Evolutionary conservation across 2,113 vertebrate genomes (phyloP), one percentile per base, ranked within the genome.

Genomic region (Potamarius usumacintae): DNA sequence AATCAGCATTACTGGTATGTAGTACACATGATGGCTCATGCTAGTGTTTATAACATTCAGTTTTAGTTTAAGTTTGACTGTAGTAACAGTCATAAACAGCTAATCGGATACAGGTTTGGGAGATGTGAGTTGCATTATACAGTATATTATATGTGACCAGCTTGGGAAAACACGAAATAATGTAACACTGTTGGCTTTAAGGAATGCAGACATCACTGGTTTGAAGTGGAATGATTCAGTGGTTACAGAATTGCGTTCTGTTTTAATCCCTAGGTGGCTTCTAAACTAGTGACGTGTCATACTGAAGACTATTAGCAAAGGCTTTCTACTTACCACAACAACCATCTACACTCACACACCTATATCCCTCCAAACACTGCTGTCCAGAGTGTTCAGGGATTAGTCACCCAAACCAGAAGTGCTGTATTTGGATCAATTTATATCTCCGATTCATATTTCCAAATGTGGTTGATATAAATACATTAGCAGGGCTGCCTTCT

Each of bases 281-380:
- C 17, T 9, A 67, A 83, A 52, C 6, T 7, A 27, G 48, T 52
- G 82, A 27, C 18, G 10, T 62, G 50, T 83, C 14, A 53, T n/a
- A 83, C 42, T n/a, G 20, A 63, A 63, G 17, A 25, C 22, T 27
- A 69, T 79, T 57, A 27, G 1, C 12, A 57, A 55, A 79, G 50
- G 72, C 20, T 80, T 57, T 80, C n/a, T 14, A 80, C 53, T 79
- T 18, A 55, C n/a, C n/a, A 55, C 52, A 79, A 27, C 6, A 55
- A 27, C 12, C 25, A 50, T 25, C 4, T 72, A 42, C 86, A 71
- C 77, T 22, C 50, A 83, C 67, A 87, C 88, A 88, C 58, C 34
- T 42, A 87, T 42, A 34, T 48, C 69, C 86, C 84, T 87, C 82
- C 89, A 20, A 22, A 84, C 20, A 78, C 50, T 53, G 25, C 50